Evolutionary conservation across 2,888 invertebrate genomes (phyloP).

Genomic region (Apoda limacodes): DNA sequence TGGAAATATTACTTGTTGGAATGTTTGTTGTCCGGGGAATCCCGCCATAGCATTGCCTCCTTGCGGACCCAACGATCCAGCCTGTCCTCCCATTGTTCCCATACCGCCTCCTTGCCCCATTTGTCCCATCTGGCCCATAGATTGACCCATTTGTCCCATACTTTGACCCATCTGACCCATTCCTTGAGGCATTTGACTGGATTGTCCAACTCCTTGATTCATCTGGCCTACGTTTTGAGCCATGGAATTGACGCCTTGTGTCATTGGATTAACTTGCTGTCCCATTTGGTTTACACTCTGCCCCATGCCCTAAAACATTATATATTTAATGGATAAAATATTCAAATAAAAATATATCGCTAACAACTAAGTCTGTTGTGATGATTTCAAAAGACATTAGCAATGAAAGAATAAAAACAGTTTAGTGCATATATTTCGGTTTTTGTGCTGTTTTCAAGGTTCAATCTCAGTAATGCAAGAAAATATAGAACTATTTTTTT

Average conservation of each 20-base stretch:
- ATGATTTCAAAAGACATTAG: no score
- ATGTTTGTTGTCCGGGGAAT: constrained; percentile 65
- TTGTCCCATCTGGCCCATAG: constrained; percentile 68
- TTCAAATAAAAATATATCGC: no score
- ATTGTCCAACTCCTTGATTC: constrained; percentile 59
- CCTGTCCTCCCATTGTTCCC: constrained; percentile 62
- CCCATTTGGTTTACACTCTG: constrained; percentile 62
- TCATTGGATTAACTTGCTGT: constrained; percentile 62
- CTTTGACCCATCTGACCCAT: constrained; percentile 59
- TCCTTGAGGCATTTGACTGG: constrained; percentile 51
- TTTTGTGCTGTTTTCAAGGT: no score
- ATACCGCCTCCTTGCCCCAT: constrained; percentile 60
- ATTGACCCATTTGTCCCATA: constrained; percentile 60
- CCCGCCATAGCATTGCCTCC: constrained; percentile 59
- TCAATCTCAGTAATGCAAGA: no score
- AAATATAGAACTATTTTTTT: no score
- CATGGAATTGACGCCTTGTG: constrained; percentile 52
- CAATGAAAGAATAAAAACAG: no score
- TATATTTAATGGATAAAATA: background rate
- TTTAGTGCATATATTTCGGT: no score
- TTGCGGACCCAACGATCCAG: constrained; percentile 60
- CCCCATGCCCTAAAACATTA: constrained; percentile 45
- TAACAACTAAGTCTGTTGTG: no score
- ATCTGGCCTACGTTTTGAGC: constrained; percentile 59
- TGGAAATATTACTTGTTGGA: constrained; percentile 49